These are phyloP conservation scores for Halichondria panicea DNA, from an alignment of 37 sponge, comb jelly and placozoan genomes.

Conservation along the genomic window DNA sequence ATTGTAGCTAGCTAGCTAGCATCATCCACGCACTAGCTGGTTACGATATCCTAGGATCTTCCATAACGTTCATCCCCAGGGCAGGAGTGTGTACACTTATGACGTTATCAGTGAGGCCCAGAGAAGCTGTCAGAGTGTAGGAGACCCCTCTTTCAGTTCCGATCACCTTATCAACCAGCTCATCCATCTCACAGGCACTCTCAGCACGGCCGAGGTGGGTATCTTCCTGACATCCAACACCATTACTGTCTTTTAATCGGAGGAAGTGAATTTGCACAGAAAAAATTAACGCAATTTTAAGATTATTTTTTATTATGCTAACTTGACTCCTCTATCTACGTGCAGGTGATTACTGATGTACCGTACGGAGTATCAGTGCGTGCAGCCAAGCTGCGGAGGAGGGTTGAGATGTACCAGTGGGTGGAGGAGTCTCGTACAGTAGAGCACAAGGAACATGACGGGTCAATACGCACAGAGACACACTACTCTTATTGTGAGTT, in stretches of 20 bases:
- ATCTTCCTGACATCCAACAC: not conserved
- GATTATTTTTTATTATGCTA: not conserved
- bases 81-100: constrained; percentile 52
- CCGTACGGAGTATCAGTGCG: constrained; percentile 19
- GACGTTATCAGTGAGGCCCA: constrained; percentile 35
- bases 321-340: not conserved
- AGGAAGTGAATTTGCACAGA: not conserved
- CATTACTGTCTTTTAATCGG: not conserved
- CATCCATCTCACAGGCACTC: constrained; percentile 31
- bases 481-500: constrained; percentile 40
- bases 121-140: constrained; percentile 22
- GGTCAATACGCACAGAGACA: constrained; percentile 29
- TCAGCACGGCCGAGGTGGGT: constrained; percentile 25
- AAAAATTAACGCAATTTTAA: not conserved
- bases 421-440: constrained; percentile 35
- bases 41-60: not conserved
- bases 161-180: constrained; percentile 15
- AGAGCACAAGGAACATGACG: constrained; percentile 32
- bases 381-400: constrained; percentile 30
- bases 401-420: constrained; percentile 81
- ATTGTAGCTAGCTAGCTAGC: not conserved
- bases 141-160: not conserved
- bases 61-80: constrained; percentile 24
- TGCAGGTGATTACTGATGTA: constrained; percentile 22
- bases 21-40: not conserved